These are phyloP conservation scores for Pyrocoelia pectoralis DNA, from an alignment of 2,888 invertebrate genomes.

Conservation along the genomic window DNA sequence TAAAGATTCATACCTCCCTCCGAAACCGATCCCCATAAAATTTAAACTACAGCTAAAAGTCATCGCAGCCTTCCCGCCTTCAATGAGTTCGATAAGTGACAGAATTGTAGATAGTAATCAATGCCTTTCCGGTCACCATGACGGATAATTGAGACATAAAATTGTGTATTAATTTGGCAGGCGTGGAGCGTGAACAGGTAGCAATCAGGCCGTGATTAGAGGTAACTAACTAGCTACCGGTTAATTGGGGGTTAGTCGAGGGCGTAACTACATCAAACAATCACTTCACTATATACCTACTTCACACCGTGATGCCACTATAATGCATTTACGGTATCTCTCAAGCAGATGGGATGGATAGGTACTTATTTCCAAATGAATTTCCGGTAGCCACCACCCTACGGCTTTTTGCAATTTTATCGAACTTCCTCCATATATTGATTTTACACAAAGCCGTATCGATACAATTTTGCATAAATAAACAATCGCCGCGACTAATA, in stretches of 20 bases:
- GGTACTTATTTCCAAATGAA: slow-evolving; percentile 39
- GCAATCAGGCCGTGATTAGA: slow-evolving; percentile 59
- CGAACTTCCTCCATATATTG: slow-evolving; percentile 10
- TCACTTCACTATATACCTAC: slow-evolving; percentile 48
- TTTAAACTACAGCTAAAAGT: slow-evolving; percentile 28
- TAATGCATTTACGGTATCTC: slow-evolving; percentile 33
- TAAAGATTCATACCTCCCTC: not conserved
- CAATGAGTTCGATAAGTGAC: slow-evolving; percentile 33
- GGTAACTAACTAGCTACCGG: slow-evolving; percentile 59
- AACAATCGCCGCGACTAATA: slow-evolving; percentile 27
- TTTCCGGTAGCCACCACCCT: slow-evolving; percentile 35
- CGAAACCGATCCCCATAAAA: slow-evolving; percentile 26
- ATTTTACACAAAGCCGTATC: too few species aligned
- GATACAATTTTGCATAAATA: slow-evolving; percentile 2
- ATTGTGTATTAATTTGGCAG: slow-evolving; percentile 56
- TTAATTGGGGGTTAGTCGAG: slow-evolving; percentile 59
- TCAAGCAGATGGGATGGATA: slow-evolving; percentile 33
- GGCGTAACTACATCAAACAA: slow-evolving; percentile 59
- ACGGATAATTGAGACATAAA: slow-evolving; percentile 50
- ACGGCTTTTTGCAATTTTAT: slow-evolving; percentile 29
- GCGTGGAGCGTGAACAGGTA: slow-evolving; percentile 57
- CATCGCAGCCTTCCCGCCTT: slow-evolving; percentile 32
- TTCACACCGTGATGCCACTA: slow-evolving; percentile 35
- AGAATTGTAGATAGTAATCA: slow-evolving; percentile 42
- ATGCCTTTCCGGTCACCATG: slow-evolving; percentile 39